Conservation (phyloP, 2,888 invertebrate genomes). For the Eupithecia vulgata region DNA sequence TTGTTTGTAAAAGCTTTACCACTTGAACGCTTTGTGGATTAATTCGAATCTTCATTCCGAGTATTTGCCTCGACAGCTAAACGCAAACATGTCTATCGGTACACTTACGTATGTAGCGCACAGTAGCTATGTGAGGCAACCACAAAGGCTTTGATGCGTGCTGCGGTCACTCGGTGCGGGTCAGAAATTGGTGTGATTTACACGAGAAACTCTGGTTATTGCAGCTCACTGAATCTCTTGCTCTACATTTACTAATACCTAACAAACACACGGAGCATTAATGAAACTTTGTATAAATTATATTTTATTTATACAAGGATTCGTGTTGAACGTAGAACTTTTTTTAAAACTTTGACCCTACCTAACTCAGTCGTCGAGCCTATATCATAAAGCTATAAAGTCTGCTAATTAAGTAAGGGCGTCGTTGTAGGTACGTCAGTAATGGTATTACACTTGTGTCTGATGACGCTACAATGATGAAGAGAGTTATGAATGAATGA, state of each 20-base stretch:
- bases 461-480: conserved; percentile 68
- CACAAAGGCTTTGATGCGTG: conserved; percentile 80
- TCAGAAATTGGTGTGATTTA: conserved; percentile 77
- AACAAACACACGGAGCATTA: background rate
- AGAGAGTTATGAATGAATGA: conserved; percentile 59
- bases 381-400: conserved; percentile 49
- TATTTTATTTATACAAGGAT: background rate
- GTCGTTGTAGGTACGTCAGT: conserved; percentile 58
- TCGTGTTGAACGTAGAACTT: background rate
- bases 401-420: conserved; percentile 55
- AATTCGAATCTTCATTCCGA: conserved; percentile 47
- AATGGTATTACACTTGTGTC: conserved; percentile 66
- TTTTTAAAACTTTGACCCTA: background rate
- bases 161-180: conserved; percentile 75
- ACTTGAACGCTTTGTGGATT: conserved; percentile 34
- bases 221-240: conserved; percentile 46
- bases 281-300: background rate
- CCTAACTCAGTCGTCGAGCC: background rate
- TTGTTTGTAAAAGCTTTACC: conserved; percentile 31
- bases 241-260: conserved; percentile 26
- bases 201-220: conserved; percentile 63
- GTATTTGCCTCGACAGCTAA: conserved; percentile 52
- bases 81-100: conserved; percentile 50
- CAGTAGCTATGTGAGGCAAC: conserved; percentile 51
- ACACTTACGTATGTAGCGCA: conserved; percentile 52